These are phyloP conservation scores for Regulus satrapa DNA, from an alignment of 2,113 vertebrate species.

Conservation along the genomic window DNA sequence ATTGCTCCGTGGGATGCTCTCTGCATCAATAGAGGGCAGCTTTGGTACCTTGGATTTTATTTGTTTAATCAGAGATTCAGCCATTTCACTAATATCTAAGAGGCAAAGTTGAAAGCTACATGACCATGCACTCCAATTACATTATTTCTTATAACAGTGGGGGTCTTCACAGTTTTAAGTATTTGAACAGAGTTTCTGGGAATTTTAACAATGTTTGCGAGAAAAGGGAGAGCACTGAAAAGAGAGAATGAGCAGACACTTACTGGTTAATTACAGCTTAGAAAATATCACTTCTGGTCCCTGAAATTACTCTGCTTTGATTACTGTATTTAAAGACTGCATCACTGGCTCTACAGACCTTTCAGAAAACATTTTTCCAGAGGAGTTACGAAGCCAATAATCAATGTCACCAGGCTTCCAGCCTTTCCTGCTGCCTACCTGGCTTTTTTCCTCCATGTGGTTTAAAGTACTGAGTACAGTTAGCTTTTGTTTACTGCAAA, in stretches of 20 bases:
- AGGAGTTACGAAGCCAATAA: not conserved
- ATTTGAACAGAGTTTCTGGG: not conserved
- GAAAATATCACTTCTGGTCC: not conserved
- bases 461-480: not conserved
- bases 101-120: conserved; percentile 19
- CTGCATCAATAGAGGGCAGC: not conserved
- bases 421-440: not conserved
- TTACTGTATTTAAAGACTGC: not conserved
- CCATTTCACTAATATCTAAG: not conserved
- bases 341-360: not conserved
- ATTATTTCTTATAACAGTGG: not conserved
- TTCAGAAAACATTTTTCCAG: conserved; percentile 1
- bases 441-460: not conserved
- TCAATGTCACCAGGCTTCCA: not conserved
- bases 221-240: not conserved
- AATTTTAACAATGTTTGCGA: not conserved
- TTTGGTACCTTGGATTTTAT: not conserved
- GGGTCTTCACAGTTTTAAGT: not conserved
- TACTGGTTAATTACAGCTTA: conserved; percentile 17
- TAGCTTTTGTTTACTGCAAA: not conserved
- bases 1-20: not conserved
- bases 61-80: conserved; percentile 7
- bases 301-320: not conserved
- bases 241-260: conserved; percentile 3
- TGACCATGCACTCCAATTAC: not conserved